Percentiles rank a stretch among this genome's conserved stretches.
These are phyloP conservation scores for Hydra vulgaris DNA, from an alignment of 30 jellyfish, hydroid and myxozoan species.

Conservation along the genomic window DNA sequence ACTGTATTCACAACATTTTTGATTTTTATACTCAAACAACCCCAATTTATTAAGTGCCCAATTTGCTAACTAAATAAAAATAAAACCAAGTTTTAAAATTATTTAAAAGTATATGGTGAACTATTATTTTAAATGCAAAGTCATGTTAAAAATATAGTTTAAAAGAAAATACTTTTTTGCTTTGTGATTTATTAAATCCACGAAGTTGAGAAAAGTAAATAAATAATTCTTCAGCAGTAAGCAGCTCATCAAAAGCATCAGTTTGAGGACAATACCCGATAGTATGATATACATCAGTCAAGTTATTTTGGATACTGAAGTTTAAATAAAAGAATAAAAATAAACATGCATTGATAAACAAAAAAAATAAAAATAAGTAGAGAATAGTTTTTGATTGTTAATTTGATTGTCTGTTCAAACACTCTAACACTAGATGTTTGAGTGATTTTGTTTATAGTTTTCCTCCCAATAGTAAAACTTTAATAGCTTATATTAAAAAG, in stretches of 20 bases:
- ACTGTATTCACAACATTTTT: conserved; percentile 75
- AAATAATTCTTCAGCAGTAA: conserved; percentile 70
- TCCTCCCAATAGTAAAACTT: no score
- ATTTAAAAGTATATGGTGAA: no score
- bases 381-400: no score
- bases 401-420: no score
- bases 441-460: no score
- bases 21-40: conserved; percentile 50
- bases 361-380: no score
- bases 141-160: no score
- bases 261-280: conserved; percentile 88
- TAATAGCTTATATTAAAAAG: no score
- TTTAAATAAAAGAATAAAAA: neutral
- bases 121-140: no score
- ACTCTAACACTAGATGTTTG: no score
- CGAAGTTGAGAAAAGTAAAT: conserved; percentile 60
- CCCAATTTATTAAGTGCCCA: conserved; percentile 75
- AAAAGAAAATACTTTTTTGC: conserved; percentile 64
- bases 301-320: conserved; percentile 44
- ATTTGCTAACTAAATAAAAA: conserved; percentile 57
- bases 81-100: no score
- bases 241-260: conserved; percentile 72
- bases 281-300: conserved; percentile 45
- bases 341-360: no score
- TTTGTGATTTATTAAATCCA: conserved; percentile 36